Percentiles rank a stretch among this genome's conserved stretches.
These are phyloP conservation scores for Chrysocyon brachyurus DNA, from an alignment of 2,797 vertebrate genomes.

Conservation along the genomic window DNA sequence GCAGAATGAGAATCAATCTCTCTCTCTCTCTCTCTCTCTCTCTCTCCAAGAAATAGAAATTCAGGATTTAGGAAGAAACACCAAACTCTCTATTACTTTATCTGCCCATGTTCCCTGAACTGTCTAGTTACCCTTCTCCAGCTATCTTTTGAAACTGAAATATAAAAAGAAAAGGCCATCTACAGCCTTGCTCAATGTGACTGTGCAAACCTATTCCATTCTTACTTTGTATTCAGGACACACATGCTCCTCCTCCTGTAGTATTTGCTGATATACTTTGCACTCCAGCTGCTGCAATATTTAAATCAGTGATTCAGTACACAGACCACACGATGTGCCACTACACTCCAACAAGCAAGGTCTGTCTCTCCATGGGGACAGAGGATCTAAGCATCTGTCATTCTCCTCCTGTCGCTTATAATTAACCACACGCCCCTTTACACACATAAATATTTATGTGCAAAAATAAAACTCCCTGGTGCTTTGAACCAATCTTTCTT, in stretches of 20 bases:
- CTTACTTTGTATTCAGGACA: conserved; percentile 83
- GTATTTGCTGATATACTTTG: conserved; percentile 83
- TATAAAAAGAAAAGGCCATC: conserved; percentile 44
- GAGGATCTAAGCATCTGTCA: conserved; percentile 88
- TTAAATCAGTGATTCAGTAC: conserved; percentile 90
- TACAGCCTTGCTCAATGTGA: conserved; percentile 61
- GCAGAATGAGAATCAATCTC: neutral
- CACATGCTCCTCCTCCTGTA: conserved; percentile 77
- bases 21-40: neutral
- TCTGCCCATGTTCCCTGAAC: neutral
- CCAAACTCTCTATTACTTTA: neutral
- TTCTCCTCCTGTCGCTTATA: conserved; percentile 86
- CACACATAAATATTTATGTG: conserved; percentile 90
- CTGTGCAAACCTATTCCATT: conserved; percentile 71
- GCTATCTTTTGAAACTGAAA: conserved; percentile 72
- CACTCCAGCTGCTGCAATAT: conserved; percentile 88
- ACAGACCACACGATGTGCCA: conserved; percentile 87
- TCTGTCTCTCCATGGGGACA: conserved; percentile 87
- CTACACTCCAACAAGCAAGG: conserved; percentile 87
- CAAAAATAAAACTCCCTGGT: conserved; percentile 85
- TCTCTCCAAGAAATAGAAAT: conserved; percentile 20
- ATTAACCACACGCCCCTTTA: conserved; percentile 87
- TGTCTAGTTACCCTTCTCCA: conserved; percentile 1
- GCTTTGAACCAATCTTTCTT: conserved; percentile 83
- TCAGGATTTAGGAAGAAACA: conserved; percentile 50